These are phyloP conservation scores for Zygogramma bicolorata DNA, from an alignment of 2,888 invertebrate genomes.

Conservation along the genomic window DNA sequence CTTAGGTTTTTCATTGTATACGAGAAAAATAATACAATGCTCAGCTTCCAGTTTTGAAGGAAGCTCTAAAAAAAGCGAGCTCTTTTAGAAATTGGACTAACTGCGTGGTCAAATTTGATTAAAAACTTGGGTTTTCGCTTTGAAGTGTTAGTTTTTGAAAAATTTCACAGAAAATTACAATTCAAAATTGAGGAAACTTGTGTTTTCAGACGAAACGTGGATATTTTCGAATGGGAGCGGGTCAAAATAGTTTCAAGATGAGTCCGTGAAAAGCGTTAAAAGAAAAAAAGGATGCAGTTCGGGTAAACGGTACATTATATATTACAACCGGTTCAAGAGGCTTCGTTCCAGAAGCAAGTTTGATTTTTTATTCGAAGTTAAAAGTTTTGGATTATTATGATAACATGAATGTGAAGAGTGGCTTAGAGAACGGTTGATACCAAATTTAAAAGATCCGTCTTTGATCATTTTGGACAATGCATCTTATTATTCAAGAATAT, in stretches of 20 bases:
- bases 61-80: not conserved
- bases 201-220: not conserved
- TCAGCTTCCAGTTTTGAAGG: conserved; percentile 21
- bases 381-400: not conserved
- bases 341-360: not conserved
- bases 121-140: no score
- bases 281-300: not conserved
- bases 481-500: no score
- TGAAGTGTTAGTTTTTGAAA: not conserved
- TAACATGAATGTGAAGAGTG: not conserved
- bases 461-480: no score
- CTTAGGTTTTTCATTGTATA: no score
- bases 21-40: no score
- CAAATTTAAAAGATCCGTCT: no score
- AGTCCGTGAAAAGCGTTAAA: no score
- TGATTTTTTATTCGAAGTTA: not conserved
- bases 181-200: not conserved
- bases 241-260: not conserved
- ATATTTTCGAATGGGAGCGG: no score
- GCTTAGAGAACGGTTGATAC: no score
- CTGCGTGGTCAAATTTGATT: not conserved
- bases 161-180: not conserved
- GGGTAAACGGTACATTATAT: not conserved
- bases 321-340: not conserved
- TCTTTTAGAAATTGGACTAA: not conserved